These are phyloP conservation scores for Typhlomys cinereus DNA, from an alignment of 2,113 vertebrate genomes.

Conservation along the genomic window DNA sequence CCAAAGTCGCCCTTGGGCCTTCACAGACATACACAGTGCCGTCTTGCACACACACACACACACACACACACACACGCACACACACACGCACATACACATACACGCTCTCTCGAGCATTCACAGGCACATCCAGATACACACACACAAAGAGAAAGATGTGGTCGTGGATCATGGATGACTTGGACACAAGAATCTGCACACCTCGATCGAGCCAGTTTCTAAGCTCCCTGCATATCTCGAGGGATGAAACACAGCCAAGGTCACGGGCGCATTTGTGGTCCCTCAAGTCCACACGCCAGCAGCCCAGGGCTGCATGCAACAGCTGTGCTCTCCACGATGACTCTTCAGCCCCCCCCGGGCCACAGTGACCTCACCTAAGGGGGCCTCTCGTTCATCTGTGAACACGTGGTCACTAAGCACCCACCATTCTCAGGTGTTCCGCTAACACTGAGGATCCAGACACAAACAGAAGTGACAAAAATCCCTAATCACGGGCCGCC, in stretches of 20 bases:
- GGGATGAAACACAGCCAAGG: not conserved
- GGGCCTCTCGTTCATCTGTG: not conserved
- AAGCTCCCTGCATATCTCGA: not conserved
- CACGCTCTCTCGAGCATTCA: too few species aligned
- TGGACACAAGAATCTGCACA: not conserved
- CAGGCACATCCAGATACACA: too few species aligned
- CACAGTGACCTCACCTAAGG: not conserved
- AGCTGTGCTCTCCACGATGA: not conserved
- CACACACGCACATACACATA: too few species aligned
- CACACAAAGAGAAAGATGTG: not conserved
- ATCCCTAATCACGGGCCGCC: not conserved
- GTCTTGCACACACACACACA: too few species aligned
- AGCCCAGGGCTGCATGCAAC: not conserved
- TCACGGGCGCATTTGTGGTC: accelerated
- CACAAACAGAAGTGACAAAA: not conserved
- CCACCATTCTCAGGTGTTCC: not conserved
- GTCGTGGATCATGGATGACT: not conserved
- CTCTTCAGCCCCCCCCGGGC: not conserved
- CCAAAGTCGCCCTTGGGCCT: too few species aligned
- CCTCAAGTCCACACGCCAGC: not conserved
- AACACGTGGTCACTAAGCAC: not conserved
- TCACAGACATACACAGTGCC: too few species aligned
- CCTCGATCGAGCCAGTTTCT: not conserved
- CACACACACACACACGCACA: too few species aligned
- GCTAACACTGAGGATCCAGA: not conserved